Conservation (phyloP, 2,888 invertebrate species). For the Aricia artaxerxes region DNA sequence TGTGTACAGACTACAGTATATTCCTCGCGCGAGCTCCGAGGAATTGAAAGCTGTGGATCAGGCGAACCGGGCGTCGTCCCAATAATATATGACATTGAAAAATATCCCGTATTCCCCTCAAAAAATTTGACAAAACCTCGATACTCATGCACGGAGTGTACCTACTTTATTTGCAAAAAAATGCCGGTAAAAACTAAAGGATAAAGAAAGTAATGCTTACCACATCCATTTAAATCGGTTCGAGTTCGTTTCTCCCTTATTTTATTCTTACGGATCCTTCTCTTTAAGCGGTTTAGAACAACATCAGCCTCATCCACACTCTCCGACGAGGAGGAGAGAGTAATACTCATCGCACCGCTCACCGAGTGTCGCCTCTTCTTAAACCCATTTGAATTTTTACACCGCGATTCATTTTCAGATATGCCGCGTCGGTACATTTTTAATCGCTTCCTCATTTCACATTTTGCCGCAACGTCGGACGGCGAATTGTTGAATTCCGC, state of each 20-base stretch:
- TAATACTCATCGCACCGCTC: constrained; percentile 55
- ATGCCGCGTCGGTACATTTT: constrained; percentile 75
- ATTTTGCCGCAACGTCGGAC: constrained; percentile 67
- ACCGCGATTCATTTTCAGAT: constrained; percentile 66
- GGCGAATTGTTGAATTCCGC: constrained; percentile 68
- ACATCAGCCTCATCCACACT: constrained; percentile 77
- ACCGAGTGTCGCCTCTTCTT: constrained; percentile 67
- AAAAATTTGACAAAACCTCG: not conserved
- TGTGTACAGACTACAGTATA: not conserved
- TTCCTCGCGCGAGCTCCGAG: not conserved
- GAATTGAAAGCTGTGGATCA: too few relatives aligned
- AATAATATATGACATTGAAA: too few relatives aligned
- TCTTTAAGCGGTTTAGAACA: constrained; percentile 72
- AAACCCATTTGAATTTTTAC: constrained; percentile 52
- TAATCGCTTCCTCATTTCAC: constrained; percentile 73
- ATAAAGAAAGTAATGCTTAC: constrained; percentile 51
- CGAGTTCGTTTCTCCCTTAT: constrained; percentile 69
- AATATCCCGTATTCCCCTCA: not conserved
- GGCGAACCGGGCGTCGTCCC: too few relatives aligned
- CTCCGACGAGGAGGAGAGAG: constrained; percentile 72
- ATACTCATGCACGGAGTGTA: too few relatives aligned
- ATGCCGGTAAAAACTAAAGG: too few relatives aligned
- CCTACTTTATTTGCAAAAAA: too few relatives aligned
- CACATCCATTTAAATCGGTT: constrained; percentile 59
- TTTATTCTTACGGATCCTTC: constrained; percentile 76